phyloP scores from a whole-genome alignment of 2,797 vertebrate genomes.

The Brachyalestes nurse region DNA sequence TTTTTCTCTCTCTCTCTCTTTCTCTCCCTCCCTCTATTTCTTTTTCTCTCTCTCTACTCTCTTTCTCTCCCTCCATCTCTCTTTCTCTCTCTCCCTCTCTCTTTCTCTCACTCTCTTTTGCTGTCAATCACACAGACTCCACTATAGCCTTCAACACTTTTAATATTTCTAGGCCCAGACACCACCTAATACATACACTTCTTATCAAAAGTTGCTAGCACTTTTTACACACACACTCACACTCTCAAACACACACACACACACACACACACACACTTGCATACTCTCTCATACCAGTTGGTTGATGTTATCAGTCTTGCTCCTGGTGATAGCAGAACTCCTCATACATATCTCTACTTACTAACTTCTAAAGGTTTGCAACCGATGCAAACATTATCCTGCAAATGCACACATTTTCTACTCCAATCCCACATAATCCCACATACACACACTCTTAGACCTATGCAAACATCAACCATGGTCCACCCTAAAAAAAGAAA shows the following conservation, averaged over 20 bases:
- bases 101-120: background rate
- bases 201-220: slow-evolving; percentile 31
- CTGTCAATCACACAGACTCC: slow-evolving; percentile 6
- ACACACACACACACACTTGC: background rate
- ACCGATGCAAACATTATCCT: background rate
- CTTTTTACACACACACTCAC: background rate
- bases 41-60: no score
- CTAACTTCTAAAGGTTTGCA: slow-evolving; percentile 25
- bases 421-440: no score
- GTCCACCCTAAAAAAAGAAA: no score
- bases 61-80: no score
- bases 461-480: no score
- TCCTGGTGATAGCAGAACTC: slow-evolving; percentile 13
- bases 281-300: slow-evolving; percentile 11
- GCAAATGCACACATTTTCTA: slow-evolving; percentile 7
- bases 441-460: no score
- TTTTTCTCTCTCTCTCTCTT: no score
- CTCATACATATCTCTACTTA: slow-evolving; percentile 19
- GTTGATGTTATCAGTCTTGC: slow-evolving; percentile 38
- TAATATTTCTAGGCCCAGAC: slow-evolving; percentile 28
- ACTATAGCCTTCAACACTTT: slow-evolving; percentile 23
- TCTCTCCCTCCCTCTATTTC: no score
- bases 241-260: background rate
- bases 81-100: background rate
- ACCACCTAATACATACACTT: slow-evolving; percentile 16